phyloP scores from a whole-genome alignment of 2,113 vertebrate genomes.

The Polypterus bichir region DNA sequence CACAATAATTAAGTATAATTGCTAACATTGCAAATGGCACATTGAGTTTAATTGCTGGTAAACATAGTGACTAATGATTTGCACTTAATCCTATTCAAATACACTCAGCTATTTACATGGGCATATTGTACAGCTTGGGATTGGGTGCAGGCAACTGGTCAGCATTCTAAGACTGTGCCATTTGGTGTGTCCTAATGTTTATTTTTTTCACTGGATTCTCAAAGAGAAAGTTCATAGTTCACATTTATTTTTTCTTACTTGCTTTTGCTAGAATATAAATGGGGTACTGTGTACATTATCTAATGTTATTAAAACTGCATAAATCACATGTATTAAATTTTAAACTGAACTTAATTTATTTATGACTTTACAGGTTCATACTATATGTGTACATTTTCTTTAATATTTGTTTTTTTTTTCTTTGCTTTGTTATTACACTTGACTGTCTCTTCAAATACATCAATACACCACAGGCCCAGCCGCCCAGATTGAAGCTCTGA shows the following conservation, averaged over 20 bases:
- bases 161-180: constrained; percentile 20
- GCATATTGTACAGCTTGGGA: constrained; percentile 17
- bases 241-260: no score
- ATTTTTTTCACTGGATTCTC: no score
- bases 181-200: constrained; percentile 1
- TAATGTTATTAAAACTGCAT: no score
- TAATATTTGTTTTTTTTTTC: not conserved
- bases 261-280: no score
- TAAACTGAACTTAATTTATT: no score
- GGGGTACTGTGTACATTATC: no score
- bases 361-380: no score
- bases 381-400: no score
- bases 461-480: constrained; percentile 39
- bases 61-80: constrained; percentile 8
- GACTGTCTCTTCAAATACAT: not conserved
- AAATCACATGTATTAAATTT: no score
- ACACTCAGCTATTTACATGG: constrained; percentile 5
- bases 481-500: constrained; percentile 74
- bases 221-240: no score
- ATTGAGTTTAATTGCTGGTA: constrained; percentile 1
- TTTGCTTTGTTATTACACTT: accelerated
- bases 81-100: constrained; percentile 9
- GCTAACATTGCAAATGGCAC: constrained; percentile 4
- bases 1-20: constrained; percentile 3
- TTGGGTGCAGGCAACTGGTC: constrained; percentile 10